A percentile compares a stretch with the other conserved stretches of the same genome.
Evolutionary conservation across 2,797 vertebrate species (phyloP).

Genomic region (Gephyroberyx darwinii): DNA sequence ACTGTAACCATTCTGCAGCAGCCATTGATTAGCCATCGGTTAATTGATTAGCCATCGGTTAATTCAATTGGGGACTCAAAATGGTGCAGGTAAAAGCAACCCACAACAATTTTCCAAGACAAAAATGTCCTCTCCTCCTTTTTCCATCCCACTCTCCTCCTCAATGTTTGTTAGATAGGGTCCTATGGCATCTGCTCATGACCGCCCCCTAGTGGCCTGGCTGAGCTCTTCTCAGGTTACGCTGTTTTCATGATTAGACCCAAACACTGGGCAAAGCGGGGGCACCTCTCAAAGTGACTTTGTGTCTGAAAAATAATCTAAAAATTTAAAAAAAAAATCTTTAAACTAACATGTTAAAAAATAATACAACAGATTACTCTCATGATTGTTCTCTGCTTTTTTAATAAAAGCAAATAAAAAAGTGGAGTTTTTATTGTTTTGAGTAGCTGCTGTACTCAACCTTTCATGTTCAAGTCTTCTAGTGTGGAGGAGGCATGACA

Average conservation of each 20-base stretch:
- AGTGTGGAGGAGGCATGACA: slow-evolving; percentile 7
- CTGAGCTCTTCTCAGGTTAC: background rate
- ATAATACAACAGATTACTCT: slow-evolving; percentile 45
- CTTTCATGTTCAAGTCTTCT: background rate
- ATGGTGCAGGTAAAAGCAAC: background rate
- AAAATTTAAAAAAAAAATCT: slow-evolving; percentile 21
- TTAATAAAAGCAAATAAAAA: slow-evolving; percentile 34
- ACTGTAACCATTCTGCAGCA: slow-evolving; percentile 23
- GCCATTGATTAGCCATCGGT: slow-evolving; percentile 5
- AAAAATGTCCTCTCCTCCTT: background rate
- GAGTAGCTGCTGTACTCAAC: slow-evolving; percentile 36
- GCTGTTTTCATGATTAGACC: slow-evolving; percentile 2
- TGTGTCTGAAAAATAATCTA: slow-evolving; percentile 47
- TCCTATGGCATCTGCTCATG: slow-evolving; percentile 34
- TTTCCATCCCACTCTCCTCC: background rate
- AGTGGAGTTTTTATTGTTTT: slow-evolving; percentile 25
- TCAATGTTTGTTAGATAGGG: slow-evolving; percentile 3
- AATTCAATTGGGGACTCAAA: background rate
- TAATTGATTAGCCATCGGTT: background rate
- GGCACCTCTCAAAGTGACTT: slow-evolving; percentile 70
- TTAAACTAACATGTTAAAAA: slow-evolving; percentile 26
- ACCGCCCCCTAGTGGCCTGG: slow-evolving; percentile 51
- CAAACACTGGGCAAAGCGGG: slow-evolving; percentile 12
- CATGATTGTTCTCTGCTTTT: slow-evolving; percentile 78
- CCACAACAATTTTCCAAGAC: background rate